These are phyloP conservation scores for Macrotrachela quadricornifera DNA, from an alignment of 1,140 invertebrate genomes.

Conservation along the genomic window DNA sequence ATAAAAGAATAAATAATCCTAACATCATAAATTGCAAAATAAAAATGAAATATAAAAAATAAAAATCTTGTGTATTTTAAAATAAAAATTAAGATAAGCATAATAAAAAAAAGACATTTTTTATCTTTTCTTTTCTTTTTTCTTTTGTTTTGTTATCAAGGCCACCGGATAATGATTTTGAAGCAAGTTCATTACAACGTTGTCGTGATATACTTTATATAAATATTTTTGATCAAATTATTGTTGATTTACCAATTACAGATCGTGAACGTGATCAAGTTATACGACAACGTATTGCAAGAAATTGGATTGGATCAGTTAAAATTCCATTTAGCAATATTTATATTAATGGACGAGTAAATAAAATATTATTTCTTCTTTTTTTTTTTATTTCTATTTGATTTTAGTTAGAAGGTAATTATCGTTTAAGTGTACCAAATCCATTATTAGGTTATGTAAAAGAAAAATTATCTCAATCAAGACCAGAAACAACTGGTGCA, in stretches of 20 bases:
- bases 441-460: too few species aligned
- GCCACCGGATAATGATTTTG: slow-evolving; percentile 35
- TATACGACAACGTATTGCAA: slow-evolving; percentile 44
- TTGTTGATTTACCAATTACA: slow-evolving; percentile 40
- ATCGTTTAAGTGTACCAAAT: too few species aligned
- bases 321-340: slow-evolving; percentile 48
- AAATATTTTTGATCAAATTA: slow-evolving; percentile 47
- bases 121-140: too few species aligned
- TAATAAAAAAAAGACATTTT: too few species aligned
- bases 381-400: too few species aligned
- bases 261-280: not conserved
- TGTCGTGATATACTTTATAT: slow-evolving; percentile 29
- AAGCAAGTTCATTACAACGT: slow-evolving; percentile 28
- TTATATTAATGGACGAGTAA: slow-evolving; percentile 30
- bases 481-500: too few species aligned
- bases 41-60: not conserved
- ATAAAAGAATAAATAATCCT: slow-evolving; percentile 1
- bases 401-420: too few species aligned
- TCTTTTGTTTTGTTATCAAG: slow-evolving; percentile 20
- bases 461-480: too few species aligned
- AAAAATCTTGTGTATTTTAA: too few species aligned
- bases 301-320: slow-evolving; percentile 48
- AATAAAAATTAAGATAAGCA: too few species aligned
- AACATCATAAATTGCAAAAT: not conserved
- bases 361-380: too few species aligned